Evolutionary conservation across 2,888 invertebrate species (phyloP).

Genomic region (Rosalia funebris): DNA sequence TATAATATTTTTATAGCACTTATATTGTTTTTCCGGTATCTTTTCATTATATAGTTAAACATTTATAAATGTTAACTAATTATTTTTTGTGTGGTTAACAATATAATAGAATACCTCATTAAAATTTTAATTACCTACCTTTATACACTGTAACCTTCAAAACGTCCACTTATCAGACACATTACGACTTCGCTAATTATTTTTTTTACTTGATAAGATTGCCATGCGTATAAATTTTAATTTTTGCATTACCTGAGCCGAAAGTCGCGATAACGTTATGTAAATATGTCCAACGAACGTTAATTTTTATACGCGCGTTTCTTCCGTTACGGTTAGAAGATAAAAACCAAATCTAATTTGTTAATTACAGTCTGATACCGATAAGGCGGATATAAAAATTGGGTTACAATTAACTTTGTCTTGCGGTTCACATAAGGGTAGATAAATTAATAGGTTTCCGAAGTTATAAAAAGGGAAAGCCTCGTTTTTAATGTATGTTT

Average conservation of each 20-base stretch:
- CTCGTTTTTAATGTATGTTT: neutral
- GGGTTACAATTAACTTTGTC: neutral
- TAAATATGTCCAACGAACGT: neutral
- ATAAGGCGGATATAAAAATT: neutral
- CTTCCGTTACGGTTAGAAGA: neutral
- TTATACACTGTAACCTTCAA: constrained; percentile 10
- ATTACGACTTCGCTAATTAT: constrained; percentile 12
- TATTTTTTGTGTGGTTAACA: constrained; percentile 1
- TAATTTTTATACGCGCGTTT: neutral
- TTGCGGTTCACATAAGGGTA: neutral
- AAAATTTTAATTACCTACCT: constrained; percentile 15
- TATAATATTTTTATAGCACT: neutral
- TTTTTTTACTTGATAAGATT: constrained; percentile 10
- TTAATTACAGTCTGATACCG: neutral
- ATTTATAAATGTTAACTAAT: neutral
- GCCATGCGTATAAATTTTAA: neutral
- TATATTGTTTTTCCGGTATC: too few relatives aligned
- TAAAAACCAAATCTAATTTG: neutral
- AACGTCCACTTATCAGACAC: constrained; percentile 12
- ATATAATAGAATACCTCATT: constrained; percentile 14
- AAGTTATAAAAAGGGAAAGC: constrained; percentile 1
- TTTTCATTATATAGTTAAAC: neutral
- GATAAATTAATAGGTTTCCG: neutral
- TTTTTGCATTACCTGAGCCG: neutral
- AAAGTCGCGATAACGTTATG: neutral